These are phyloP conservation scores for Pelusios castaneus DNA, from an alignment of 2,113 vertebrate genomes.

Conservation along the genomic window DNA sequence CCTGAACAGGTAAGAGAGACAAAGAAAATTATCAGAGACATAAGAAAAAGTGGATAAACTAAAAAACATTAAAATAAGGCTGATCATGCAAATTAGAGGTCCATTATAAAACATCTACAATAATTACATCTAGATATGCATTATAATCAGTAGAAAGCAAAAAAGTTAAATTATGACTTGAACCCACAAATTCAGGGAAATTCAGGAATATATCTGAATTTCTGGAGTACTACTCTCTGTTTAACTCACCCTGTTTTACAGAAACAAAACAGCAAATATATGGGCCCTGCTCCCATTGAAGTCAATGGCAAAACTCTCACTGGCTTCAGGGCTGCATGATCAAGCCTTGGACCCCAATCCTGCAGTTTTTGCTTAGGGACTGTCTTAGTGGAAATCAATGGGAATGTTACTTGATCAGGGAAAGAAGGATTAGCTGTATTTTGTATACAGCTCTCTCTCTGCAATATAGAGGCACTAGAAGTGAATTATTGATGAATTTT, in stretches of 20 bases:
- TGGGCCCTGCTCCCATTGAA: neutral
- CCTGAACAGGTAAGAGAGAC: neutral
- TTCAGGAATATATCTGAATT: neutral
- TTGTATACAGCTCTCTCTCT: neutral
- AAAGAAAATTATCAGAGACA: neutral
- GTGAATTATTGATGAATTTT: neutral
- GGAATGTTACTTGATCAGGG: neutral
- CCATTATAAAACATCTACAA: conserved; percentile 4
- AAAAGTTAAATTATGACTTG: neutral
- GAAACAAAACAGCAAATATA: neutral
- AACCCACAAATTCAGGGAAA: fast-evolving
- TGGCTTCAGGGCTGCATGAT: neutral
- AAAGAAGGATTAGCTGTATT: neutral
- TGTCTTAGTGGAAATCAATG: neutral
- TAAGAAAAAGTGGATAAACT: neutral
- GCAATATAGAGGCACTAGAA: neutral
- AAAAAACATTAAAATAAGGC: neutral
- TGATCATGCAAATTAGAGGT: neutral
- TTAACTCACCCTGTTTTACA: neutral
- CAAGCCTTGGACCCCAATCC: neutral
- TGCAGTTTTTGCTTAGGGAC: neutral
- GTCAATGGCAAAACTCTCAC: neutral
- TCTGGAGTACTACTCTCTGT: neutral
- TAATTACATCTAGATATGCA: neutral
- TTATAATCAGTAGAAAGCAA: neutral